These are phyloP conservation scores for Apeltes quadracus DNA, from an alignment of 2,113 vertebrate genomes.

Conservation along the genomic window DNA sequence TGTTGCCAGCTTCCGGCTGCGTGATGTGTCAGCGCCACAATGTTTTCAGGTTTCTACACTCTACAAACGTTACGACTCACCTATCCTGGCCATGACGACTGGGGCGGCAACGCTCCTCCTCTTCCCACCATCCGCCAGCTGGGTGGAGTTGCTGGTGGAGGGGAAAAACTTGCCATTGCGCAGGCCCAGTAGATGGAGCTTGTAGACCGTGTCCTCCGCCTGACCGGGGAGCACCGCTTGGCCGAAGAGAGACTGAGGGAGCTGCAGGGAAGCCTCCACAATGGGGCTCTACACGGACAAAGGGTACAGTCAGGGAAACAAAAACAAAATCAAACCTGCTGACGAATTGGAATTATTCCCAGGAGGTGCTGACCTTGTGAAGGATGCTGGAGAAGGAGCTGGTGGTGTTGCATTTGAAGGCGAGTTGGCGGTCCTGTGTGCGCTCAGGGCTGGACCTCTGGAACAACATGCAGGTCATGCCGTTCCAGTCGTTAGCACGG, in stretches of 20 bases:
- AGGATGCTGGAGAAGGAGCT: conserved; percentile 90
- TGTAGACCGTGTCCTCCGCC: conserved; percentile 85
- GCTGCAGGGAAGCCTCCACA: conserved; percentile 93
- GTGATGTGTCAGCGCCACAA: background rate
- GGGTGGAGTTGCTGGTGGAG: conserved; percentile 89
- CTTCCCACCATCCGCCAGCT: conserved; percentile 87
- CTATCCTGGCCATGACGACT: conserved; percentile 93
- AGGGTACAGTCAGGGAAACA: background rate
- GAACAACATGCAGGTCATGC: conserved; percentile 95
- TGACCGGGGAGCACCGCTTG: conserved; percentile 81
- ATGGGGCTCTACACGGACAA: conserved; percentile 84
- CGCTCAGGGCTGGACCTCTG: conserved; percentile 90
- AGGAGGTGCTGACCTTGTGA: conserved; percentile 83
- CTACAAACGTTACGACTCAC: conserved; percentile 69
- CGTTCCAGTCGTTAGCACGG: conserved; percentile 89
- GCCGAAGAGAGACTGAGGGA: conserved; percentile 89
- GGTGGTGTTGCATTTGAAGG: conserved; percentile 96
- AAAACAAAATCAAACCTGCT: too few relatives aligned
- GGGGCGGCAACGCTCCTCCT: conserved; percentile 91
- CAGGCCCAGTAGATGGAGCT: conserved; percentile 94
- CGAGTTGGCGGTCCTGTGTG: conserved; percentile 88
- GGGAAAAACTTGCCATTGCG: conserved; percentile 97
- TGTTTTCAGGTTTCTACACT: background rate
- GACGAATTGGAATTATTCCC: background rate
- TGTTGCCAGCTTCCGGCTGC: background rate